Evolutionary conservation across 1,140 invertebrate species (phyloP).

Genomic region (Drosophila obscura): DNA sequence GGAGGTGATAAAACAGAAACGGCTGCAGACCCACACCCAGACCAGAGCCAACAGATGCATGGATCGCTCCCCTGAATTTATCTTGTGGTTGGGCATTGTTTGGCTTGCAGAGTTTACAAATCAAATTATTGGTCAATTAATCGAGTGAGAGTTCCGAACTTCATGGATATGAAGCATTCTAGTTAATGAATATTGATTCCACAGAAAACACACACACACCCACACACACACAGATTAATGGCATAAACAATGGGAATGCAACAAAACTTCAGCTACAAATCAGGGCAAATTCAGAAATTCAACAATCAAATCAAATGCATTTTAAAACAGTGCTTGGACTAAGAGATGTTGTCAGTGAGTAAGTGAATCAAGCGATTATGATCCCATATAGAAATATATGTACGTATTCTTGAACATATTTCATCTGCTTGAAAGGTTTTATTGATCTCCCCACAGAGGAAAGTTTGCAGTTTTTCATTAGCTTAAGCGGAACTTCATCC

Average conservation of each 20-base stretch:
- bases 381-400: too few relatives aligned
- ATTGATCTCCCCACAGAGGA: background rate
- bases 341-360: too few relatives aligned
- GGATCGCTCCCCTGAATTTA: slow-evolving; percentile 20
- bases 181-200: slow-evolving; percentile 42
- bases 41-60: slow-evolving; percentile 12
- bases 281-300: slow-evolving; percentile 2
- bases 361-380: too few relatives aligned
- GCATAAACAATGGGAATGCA: slow-evolving; percentile 30
- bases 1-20: slow-evolving; percentile 64
- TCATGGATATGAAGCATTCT: slow-evolving; percentile 25
- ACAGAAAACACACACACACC: slow-evolving; percentile 3
- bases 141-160: slow-evolving; percentile 26
- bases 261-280: slow-evolving; percentile 18
- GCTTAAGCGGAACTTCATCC: too few relatives aligned
- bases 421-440: too few relatives aligned
- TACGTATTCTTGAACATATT: too few relatives aligned
- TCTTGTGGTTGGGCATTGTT: slow-evolving; percentile 10
- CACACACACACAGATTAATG: slow-evolving; percentile 9
- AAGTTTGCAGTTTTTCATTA: background rate
- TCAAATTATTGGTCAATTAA: slow-evolving; percentile 72
- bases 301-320: slow-evolving; percentile 38
- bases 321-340: slow-evolving; percentile 14
- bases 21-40: background rate
- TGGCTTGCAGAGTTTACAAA: slow-evolving; percentile 54